phyloP scores from a whole-genome alignment of 1,140 invertebrate genomes.

The Papilio aristodemus region DNA sequence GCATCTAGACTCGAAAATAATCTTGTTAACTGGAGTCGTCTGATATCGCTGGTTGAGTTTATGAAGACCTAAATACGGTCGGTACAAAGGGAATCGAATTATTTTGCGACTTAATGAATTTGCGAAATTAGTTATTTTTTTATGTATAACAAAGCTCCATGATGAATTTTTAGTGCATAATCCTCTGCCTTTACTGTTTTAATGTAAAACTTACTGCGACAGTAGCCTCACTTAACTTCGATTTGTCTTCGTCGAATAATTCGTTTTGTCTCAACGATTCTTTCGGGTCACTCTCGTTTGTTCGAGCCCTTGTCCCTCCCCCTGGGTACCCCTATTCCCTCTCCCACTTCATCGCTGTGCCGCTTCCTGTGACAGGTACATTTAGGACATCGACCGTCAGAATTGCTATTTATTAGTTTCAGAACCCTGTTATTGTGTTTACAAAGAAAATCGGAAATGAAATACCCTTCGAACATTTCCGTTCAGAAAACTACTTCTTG shows the following conservation, averaged over 20 bases:
- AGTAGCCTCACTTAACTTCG: conserved; percentile 13
- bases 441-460: conserved; percentile 24
- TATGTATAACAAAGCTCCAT: no score
- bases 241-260: conserved; percentile 22
- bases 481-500: conserved; percentile 6
- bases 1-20: no score
- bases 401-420: conserved; percentile 22
- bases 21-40: no score
- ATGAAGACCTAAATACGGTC: no score
- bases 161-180: not conserved
- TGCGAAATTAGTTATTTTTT: no score
- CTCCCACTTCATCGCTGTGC: not conserved
- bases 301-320: conserved; percentile 2
- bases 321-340: no score
- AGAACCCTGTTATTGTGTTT: conserved; percentile 5
- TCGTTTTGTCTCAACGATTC: conserved; percentile 18
- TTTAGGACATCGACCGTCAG: not conserved
- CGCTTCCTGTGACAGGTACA: conserved; percentile 9
- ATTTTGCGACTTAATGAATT: no score
- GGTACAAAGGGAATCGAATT: no score
- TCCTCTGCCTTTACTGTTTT: not conserved
- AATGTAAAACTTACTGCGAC: not conserved
- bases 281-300: conserved; percentile 14
- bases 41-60: no score
- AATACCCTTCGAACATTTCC: conserved; percentile 13